A percentile compares a stretch with the other conserved stretches of the same genome.
These are phyloP conservation scores for Oryzias melastigma DNA, from an alignment of 2,113 vertebrate species.

Conservation along the genomic window DNA sequence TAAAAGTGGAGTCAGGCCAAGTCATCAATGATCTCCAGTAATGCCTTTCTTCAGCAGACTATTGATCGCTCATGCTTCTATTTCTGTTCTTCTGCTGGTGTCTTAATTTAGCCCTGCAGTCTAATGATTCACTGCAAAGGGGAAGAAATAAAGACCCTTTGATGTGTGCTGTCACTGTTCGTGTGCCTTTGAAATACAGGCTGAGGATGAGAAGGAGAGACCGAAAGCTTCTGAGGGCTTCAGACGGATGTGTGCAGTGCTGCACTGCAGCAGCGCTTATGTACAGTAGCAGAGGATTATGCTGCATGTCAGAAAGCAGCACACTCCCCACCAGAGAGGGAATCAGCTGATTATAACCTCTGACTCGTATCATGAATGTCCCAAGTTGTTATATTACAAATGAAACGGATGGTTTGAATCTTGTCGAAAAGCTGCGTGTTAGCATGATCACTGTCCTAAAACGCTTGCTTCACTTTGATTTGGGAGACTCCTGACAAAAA, in stretches of 20 bases:
- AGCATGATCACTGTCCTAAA: too few species aligned
- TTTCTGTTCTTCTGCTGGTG: slow-evolving; percentile 47
- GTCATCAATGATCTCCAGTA: slow-evolving; percentile 55
- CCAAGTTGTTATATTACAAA: too few species aligned
- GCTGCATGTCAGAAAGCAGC: slow-evolving; percentile 19
- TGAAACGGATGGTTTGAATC: too few species aligned
- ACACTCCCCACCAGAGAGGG: slow-evolving; percentile 6
- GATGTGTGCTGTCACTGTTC: slow-evolving; percentile 23
- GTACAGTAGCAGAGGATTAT: slow-evolving; percentile 24
- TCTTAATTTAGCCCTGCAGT: slow-evolving; percentile 61
- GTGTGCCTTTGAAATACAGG: slow-evolving; percentile 28
- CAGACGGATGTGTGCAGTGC: slow-evolving; percentile 49
- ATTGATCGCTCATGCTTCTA: slow-evolving; percentile 61
- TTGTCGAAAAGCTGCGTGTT: too few species aligned
- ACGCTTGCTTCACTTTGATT: too few species aligned
- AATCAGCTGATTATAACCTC: background rate
- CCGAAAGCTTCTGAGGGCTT: slow-evolving; percentile 57
- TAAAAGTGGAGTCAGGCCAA: slow-evolving; percentile 20
- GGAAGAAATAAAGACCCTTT: slow-evolving; percentile 46
- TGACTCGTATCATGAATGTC: background rate
- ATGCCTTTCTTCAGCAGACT: slow-evolving; percentile 28
- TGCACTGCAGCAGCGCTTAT: slow-evolving; percentile 48
- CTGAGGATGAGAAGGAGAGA: slow-evolving; percentile 21
- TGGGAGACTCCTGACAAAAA: too few species aligned
- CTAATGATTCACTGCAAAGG: slow-evolving; percentile 50